Evolutionary conservation across 2,888 invertebrate species (phyloP), one percentile per base, ranked within the genome.

Genomic region (Cremastinae sp.): DNA sequence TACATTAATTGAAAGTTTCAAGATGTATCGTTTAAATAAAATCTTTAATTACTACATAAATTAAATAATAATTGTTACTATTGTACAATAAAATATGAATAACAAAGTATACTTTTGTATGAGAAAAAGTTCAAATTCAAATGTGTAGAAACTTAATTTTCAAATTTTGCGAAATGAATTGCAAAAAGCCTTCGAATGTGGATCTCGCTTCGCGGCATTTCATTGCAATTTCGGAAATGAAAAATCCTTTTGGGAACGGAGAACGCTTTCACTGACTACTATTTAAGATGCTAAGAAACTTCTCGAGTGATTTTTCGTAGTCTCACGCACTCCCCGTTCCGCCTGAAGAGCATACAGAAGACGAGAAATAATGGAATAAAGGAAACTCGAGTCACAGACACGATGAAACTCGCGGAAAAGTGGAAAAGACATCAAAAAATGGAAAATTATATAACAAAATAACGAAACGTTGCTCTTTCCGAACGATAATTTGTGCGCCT

Each of bases 371-470:
- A 28, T 28, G 28, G 28, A 20, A 14, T 1, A 8, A 28, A 35
- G 43, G 35, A n/a, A 55, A 28, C 28, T 43, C 12, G 10, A 9
- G 35, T 16, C 43, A 9, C 22, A 22, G 16, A 3, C 5, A n/a
- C 37, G 28, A 18, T 22, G 55, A 55, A 55, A 66, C 22, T 65
- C 9, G 20, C 9, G 51, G 39, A 22, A 64, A 64, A 20, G 20
- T 4, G 4, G 8, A 43, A 64, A 9, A 45, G 18, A 18, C n/a
- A 43, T 55, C 16, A 45, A 45, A 35, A 20, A 18, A 2, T 2
- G 43, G 35, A 16, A 66, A 22, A 35, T 35, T 16, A 43, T 12
- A 45, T n/a, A 22, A 14, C 7, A 3, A 3, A n/a, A 7, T 45
- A 39, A 62, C 12, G n/a, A 20, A 39, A 49, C 18, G 10, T 37